Base-by-base conservation (phyloP, 2,888 invertebrate genomes). In the Portevinia maculata region DNA sequence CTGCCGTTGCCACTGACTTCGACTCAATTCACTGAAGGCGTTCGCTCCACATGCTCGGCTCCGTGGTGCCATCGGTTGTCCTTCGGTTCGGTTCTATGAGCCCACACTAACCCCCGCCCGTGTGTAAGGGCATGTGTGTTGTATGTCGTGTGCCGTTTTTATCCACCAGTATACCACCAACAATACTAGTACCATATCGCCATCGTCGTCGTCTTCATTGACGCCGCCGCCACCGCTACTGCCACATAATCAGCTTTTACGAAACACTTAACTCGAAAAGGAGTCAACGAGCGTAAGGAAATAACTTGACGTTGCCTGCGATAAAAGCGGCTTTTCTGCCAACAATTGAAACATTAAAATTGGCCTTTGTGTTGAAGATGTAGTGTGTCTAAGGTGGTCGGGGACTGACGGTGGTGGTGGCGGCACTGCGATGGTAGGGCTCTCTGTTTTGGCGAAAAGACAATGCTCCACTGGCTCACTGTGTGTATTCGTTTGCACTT, bases 171-270 rank as follows among this genome's bases (percentile, higher is more conserved):
- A 50, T 13, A 39, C 24, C 24, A 13, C 44, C 19, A 7, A 3
- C 21, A n/a, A 53, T 44, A n/a, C 37, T 5, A 52, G 9, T 6
- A 30, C 17, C 17, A 32, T 28, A 44, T 50, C 48, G 60, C 53
- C 65, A 78, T 78, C 78, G 21, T 62, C 52, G 64, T 67, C 62
- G 41, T 17, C 59, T 21, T 34, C 60, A 17, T 11, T 34, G 64
- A 8, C 57, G 53, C 50, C 21, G 64, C 76, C 39, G 32, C 78
- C 52, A 50, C 71, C 32, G 64, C 78, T 69, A 78, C 83, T 84
- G 79, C 84, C 85, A 84, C 84, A 86, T 86, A 86, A 86, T 86
- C 86, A 85, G 85, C 86, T 86, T 86, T 86, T 86, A 86, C 86
- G 86, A 86, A 86, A 86, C 86, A 86, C 85, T 86, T 86, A 86